Evolutionary conservation across 2,797 vertebrate genomes (phyloP), one percentile per base, ranked within the genome.

Genomic region (Trichosurus vulpecula): DNA sequence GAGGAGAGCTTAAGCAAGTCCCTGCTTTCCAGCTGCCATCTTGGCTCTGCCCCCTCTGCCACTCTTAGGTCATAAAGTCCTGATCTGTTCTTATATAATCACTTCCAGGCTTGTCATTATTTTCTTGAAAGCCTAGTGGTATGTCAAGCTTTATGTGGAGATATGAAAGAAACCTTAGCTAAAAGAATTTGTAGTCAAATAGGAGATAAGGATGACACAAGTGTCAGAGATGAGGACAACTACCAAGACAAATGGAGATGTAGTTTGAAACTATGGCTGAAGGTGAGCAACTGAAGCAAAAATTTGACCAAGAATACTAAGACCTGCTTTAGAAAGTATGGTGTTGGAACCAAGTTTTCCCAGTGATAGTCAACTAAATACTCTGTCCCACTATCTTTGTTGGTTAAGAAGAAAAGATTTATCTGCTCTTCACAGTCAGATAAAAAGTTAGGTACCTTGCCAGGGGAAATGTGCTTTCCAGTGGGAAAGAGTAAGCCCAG

Each of bases 381-480:
- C 1, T 99, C 99, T 0, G 98, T 99, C 41, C 99, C 99, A 87
- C 97, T 99, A 91, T 99, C 99, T 0, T 96, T 99, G 90, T 29
- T 99, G 53, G 91, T 98, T 95, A 98, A 97, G 97, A 96, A 0
- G 99, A 98, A 3, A 95, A 98, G 94, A 97, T 99, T 19, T 94
- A 98, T 91, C 97, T 99, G 35, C 90, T 99, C 53, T 98, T 99
- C 97, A 99, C 99, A 0, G 97, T 99, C 41, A 98, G 99, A 0
- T 99, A 57, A 98, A 95, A 96, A 99, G 98, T 99, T 99, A 95
- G 97, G 99, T 97, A 66, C 14, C 25, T n/a, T 61, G 2, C 12
- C 4, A 4, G 10, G 99, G 6, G 99, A 99, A 92, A 99, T 99
- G 94, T 99, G 99, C 97, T 99, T 99, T 97, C 99, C 99, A 0